phyloP scores from a whole-genome alignment of 2,888 invertebrate species.

The Lamellibrachia columna region DNA sequence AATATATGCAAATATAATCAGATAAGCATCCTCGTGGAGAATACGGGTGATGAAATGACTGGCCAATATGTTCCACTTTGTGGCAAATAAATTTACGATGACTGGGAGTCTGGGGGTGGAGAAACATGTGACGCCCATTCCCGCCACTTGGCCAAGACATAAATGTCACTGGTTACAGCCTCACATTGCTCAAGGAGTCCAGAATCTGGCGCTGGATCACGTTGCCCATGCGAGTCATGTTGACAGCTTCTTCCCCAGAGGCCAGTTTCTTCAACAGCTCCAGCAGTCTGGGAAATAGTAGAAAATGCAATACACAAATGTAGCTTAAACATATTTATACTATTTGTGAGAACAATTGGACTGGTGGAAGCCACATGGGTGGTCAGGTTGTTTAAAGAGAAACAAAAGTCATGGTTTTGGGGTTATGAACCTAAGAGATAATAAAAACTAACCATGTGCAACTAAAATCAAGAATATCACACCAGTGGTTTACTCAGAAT shows the following conservation, averaged over 20 bases:
- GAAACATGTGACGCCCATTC: background rate
- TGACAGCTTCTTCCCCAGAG: conserved; percentile 67
- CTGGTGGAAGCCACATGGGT: background rate
- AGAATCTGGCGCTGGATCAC: conserved; percentile 75
- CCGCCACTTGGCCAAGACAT: background rate
- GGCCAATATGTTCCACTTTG: too few relatives aligned
- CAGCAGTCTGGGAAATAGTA: conserved; percentile 63
- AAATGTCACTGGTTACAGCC: conserved; percentile 30
- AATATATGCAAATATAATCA: too few relatives aligned
- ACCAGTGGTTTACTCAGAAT: too few relatives aligned
- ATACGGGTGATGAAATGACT: too few relatives aligned
- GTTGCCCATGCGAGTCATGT: conserved; percentile 79
- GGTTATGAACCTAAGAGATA: too few relatives aligned
- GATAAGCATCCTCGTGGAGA: too few relatives aligned
- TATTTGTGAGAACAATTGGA: background rate
- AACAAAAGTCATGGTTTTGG: too few relatives aligned
- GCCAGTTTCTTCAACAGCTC: conserved; percentile 51
- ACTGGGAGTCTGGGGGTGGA: background rate
- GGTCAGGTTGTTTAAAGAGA: background rate
- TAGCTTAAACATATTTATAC: background rate
- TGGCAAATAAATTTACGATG: background rate
- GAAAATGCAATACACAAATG: background rate
- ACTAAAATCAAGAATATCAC: too few relatives aligned
- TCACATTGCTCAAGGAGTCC: conserved; percentile 58
- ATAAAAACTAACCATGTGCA: too few relatives aligned